These are phyloP conservation scores for Ctenopoma kingsleyae DNA, from an alignment of 2,797 vertebrate species.

Conservation along the genomic window DNA sequence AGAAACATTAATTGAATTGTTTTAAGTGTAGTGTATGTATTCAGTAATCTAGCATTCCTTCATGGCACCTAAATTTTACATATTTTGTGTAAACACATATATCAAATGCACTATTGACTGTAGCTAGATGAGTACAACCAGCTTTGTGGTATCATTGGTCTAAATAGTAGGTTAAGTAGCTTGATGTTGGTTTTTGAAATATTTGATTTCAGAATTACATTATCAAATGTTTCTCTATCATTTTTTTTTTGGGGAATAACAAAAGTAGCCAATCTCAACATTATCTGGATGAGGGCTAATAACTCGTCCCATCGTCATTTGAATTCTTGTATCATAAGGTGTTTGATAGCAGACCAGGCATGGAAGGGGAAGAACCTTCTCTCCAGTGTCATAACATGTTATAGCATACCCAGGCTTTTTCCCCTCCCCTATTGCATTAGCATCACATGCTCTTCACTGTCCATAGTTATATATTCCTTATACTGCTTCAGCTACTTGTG, in stretches of 20 bases:
- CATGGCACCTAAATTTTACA: slow-evolving; percentile 82
- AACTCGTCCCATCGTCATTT: slow-evolving; percentile 68
- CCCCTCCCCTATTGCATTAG: slow-evolving; percentile 53
- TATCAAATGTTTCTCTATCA: slow-evolving; percentile 69
- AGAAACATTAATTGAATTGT: slow-evolving; percentile 64
- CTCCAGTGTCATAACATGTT: slow-evolving; percentile 71
- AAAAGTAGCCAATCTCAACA: slow-evolving; percentile 77
- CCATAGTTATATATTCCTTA: slow-evolving; percentile 78
- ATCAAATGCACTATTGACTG: slow-evolving; percentile 88
- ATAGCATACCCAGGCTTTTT: slow-evolving; percentile 48
- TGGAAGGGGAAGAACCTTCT: slow-evolving; percentile 61
- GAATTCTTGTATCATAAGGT: slow-evolving; percentile 76
- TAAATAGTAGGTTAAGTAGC: slow-evolving; percentile 83
- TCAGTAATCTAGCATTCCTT: slow-evolving; percentile 79
- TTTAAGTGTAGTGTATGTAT: slow-evolving; percentile 73
- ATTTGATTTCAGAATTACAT: slow-evolving; percentile 74
- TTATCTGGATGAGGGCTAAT: slow-evolving; percentile 75
- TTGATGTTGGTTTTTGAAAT: slow-evolving; percentile 74
- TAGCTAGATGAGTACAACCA: slow-evolving; percentile 85
- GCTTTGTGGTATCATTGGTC: slow-evolving; percentile 83
- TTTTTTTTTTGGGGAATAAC: slow-evolving; percentile 64
- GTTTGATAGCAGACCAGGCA: slow-evolving; percentile 74
- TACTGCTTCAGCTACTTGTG: slow-evolving; percentile 76
- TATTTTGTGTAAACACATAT: slow-evolving; percentile 85
- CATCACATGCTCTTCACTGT: slow-evolving; percentile 71